phyloP scores from a whole-genome alignment of 2,888 invertebrate species.

The Sericinus montela region DNA sequence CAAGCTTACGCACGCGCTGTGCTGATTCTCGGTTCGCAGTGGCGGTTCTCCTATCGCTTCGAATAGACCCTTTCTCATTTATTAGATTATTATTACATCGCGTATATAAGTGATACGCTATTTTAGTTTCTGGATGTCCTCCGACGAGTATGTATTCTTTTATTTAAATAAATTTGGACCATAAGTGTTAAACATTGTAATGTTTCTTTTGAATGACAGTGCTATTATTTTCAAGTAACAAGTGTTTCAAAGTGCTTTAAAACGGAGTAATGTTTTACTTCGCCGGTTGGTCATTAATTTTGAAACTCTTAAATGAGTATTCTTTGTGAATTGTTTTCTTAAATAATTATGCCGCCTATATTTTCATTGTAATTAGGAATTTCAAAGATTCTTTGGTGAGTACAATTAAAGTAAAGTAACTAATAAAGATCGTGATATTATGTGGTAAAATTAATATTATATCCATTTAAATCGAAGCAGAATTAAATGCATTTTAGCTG shows the following conservation, averaged over 20 bases:
- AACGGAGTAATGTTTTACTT: conserved; percentile 25
- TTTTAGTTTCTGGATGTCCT: not conserved
- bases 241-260: conserved; percentile 38
- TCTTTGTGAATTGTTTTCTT: conserved; percentile 2
- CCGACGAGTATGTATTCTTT: not conserved
- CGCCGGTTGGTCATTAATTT: conserved; percentile 28
- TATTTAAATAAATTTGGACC: not conserved
- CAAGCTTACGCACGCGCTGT: conserved; percentile 65
- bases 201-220: conserved; percentile 7
- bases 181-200: not conserved
- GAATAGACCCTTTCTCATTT: conserved; percentile 21
- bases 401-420: no score
- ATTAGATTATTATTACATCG: not conserved
- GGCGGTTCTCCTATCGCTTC: conserved; percentile 50
- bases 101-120: conserved; percentile 8
- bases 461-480: no score
- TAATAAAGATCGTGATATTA: no score
- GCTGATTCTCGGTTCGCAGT: conserved; percentile 57
- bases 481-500: no score
- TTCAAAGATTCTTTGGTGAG: no score
- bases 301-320: conserved; percentile 28
- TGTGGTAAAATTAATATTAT: no score
- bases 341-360: no score
- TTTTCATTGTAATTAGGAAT: no score
- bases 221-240: conserved; percentile 30